These are phyloP conservation scores for Cetonia aurata DNA, from an alignment of 2,888 invertebrate genomes.

Conservation along the genomic window DNA sequence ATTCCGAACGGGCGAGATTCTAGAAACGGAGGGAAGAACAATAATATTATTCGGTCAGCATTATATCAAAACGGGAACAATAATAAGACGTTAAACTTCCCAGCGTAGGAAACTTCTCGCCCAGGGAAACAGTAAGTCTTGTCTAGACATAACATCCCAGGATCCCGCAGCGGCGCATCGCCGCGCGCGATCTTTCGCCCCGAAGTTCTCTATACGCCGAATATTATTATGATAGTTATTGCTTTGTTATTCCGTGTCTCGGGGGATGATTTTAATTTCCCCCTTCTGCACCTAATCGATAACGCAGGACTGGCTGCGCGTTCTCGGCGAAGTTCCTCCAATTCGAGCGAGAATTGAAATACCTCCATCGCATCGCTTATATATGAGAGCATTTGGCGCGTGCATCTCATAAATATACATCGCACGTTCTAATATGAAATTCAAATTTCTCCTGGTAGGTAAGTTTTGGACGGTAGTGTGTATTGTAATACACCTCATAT, in stretches of 20 bases:
- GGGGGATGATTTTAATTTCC: constrained; percentile 34
- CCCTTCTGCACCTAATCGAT: constrained; percentile 18
- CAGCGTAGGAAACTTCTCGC: constrained; percentile 47
- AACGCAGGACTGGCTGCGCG: constrained; percentile 1
- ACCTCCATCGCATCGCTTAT: no score
- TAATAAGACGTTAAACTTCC: constrained; percentile 55
- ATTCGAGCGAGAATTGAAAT: no score
- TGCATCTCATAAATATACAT: no score
- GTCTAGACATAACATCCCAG: constrained; percentile 58
- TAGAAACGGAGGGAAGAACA: constrained; percentile 48
- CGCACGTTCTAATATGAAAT: no score
- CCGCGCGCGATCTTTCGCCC: constrained; percentile 47
- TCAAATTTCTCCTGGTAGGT: no score
- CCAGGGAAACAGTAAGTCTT: constrained; percentile 46
- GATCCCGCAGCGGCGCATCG: constrained; percentile 51
- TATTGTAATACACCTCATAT: no score
- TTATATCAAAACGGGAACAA: constrained; percentile 52
- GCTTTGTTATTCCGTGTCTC: constrained; percentile 58
- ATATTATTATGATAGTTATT: constrained; percentile 59
- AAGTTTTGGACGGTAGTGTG: no score
- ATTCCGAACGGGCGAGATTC: background rate
- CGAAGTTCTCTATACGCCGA: constrained; percentile 36
- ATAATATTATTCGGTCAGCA: constrained; percentile 55
- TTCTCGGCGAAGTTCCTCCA: no score
- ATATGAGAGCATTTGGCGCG: no score